Conservation (phyloP, 2,797 vertebrate genomes). For the Cryptoprocta ferox region DNA sequence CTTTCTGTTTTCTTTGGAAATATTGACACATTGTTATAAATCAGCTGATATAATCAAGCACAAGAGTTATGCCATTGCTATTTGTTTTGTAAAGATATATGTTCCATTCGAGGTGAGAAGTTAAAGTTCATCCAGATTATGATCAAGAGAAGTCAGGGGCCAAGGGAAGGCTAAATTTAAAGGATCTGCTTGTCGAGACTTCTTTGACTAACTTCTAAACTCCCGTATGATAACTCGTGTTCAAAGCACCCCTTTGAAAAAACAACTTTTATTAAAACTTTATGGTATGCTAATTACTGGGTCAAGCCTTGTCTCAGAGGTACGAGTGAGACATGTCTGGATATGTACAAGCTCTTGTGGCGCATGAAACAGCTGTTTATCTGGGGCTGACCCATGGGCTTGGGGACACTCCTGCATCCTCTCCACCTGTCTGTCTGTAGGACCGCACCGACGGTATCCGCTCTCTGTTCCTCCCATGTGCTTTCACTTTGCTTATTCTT, state of each 20-base stretch:
- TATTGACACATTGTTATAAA: background rate
- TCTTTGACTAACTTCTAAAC: conserved; percentile 55
- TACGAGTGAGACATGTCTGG: background rate
- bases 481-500: background rate
- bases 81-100: conserved; percentile 33
- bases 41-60: conserved; percentile 47
- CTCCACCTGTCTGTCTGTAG: background rate
- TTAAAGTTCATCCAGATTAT: conserved; percentile 3
- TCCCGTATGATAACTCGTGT: background rate
- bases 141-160: background rate
- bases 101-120: background rate
- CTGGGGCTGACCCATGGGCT: background rate
- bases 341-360: rapidly evolving
- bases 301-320: conserved; percentile 17
- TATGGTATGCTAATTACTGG: background rate
- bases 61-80: background rate
- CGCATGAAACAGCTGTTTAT: background rate
- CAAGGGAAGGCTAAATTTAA: background rate
- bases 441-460: background rate
- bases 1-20: conserved; percentile 42
- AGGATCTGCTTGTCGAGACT: background rate
- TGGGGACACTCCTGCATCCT: rapidly evolving
- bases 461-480: background rate
- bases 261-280: conserved; percentile 44
- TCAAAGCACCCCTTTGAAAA: background rate